Evolutionary conservation across 1,140 invertebrate species (phyloP), one percentile per base, ranked within the genome.

Genomic region (Popillia japonica): DNA sequence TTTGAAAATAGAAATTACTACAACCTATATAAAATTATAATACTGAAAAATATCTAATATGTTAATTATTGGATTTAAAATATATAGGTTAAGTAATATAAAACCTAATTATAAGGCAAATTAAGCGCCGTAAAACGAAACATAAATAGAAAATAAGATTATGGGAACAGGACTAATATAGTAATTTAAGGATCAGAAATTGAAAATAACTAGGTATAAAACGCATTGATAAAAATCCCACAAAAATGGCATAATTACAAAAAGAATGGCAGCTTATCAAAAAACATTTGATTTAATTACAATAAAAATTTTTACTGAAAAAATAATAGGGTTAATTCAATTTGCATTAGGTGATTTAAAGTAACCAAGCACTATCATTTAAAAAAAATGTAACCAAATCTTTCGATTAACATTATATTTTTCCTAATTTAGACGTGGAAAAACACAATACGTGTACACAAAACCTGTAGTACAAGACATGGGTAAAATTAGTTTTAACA

Each of bases 351-450:
- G n/a, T 4, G 17, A 55, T 17, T 6, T 17, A 55, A 48, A 55
- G 0, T 3, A 0, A 55, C 17, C 11, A 6, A 55, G 17, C 2
- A n/a, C 48, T 6, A 55, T 55, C 11, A 17, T n/a, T 55, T 55
- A 6, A 55, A 72, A 9, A 78, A 17, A 41, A 20, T n/a, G 42
- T n/a, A 41, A 41, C 48, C 14, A 42, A 40, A 11, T 14, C 40
- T 41, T 48, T 64, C 34, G 42, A 27, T 77, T 41, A 64, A 27
- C 59, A 23, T 44, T 48, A 20, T 23, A 14, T 41, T 55, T 78
- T 76, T 79, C 78, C 78, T 77, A 79, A 77, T 79, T 79, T 79
- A 77, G 78, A 59, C 17, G 72, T 77, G 72, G 76, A 79, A 78
- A 76, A 79, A 72, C 61, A 64, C 27, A 72, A 79, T 79, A 79